These are phyloP conservation scores for Phrynocephalus guinanensis DNA, from an alignment of 2,797 vertebrate genomes.

Conservation along the genomic window DNA sequence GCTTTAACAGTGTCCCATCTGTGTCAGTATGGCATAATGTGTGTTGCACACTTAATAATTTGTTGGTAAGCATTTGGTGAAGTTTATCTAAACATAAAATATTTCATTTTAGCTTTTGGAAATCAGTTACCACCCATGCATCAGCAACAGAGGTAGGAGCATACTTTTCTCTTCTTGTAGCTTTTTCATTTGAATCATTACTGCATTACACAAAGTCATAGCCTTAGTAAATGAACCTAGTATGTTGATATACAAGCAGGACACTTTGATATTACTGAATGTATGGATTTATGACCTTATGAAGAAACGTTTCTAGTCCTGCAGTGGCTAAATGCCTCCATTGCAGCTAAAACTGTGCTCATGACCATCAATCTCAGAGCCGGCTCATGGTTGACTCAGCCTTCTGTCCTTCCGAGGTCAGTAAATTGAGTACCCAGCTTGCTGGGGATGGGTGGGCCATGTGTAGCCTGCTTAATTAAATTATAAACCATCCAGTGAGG, in stretches of 20 bases:
- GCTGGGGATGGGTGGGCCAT: no score
- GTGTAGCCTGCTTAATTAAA: no score
- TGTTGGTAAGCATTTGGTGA: background rate
- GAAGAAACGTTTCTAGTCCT: background rate
- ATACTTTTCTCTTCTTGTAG: background rate
- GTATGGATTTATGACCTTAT: background rate
- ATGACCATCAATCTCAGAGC: no score
- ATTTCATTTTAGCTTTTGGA: constrained; percentile 85
- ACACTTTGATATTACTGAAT: background rate
- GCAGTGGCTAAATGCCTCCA: no score
- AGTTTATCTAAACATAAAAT: constrained; percentile 41
- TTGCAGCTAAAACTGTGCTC: no score
- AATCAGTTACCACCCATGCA: constrained; percentile 90
- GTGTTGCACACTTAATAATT: background rate
- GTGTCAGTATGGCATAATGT: background rate
- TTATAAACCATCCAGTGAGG: no score
- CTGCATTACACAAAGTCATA: background rate
- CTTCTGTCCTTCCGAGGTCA: no score
- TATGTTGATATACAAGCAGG: background rate
- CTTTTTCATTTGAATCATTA: background rate
- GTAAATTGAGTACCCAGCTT: no score
- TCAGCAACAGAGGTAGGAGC: constrained; percentile 86
- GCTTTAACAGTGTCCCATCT: no score
- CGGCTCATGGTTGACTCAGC: no score
- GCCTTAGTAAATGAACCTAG: background rate